Evolutionary conservation across 2,113 vertebrate genomes (phyloP), one percentile per base, ranked within the genome.

Genomic region (Sinocyclocheilus grahami): DNA sequence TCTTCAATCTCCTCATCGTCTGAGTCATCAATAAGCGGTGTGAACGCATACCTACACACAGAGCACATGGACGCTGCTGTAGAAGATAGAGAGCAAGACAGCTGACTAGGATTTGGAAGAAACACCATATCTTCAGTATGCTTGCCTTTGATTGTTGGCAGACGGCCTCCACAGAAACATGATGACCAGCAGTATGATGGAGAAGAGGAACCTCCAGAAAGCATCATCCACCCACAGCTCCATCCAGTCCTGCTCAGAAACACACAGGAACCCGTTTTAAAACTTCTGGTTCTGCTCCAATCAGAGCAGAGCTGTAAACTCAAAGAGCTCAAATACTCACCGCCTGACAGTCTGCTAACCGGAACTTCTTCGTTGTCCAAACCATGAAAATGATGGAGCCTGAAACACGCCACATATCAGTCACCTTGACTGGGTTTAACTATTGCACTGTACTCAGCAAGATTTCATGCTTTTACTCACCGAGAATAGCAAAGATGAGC

Each of bases 101-200:
- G 20, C 20, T n/a, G 58, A 82, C 69, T 1, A 22, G 69, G 33
- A 72, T 22, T 39, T 39, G 69, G 18, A 72, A 20, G 1, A 22
- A 39, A 39, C 16, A 30, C 20, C 69, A 79, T 1, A 58, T 65
- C 27, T n/a, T 58, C 63, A 1, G 3, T 1, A 30, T 16, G 1
- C 88, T 91, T 90, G 92, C 96, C 96, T 95, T 90, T 97, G 96
- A 90, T 97, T 97, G 89, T 97, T 97, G 84, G 95, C 96, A 80
- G 96, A 97, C 0, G 96, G 96, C 89, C 96, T 95, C 96, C 96
- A 97, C 80, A 97, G 91, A 91, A 97, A 96, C 96, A 97, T 97
- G 83, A 97, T 97, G 78, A 97, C 96, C 0, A 97, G 89, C 78
- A 97, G 94, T 65, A 97, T 94, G 85, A 95, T 86, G 5, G 96